Percentiles rank a stretch among this genome's conserved stretches.
Conservation (phyloP, 2,113 vertebrate genomes). For the Ranitomeya variabilis region DNA sequence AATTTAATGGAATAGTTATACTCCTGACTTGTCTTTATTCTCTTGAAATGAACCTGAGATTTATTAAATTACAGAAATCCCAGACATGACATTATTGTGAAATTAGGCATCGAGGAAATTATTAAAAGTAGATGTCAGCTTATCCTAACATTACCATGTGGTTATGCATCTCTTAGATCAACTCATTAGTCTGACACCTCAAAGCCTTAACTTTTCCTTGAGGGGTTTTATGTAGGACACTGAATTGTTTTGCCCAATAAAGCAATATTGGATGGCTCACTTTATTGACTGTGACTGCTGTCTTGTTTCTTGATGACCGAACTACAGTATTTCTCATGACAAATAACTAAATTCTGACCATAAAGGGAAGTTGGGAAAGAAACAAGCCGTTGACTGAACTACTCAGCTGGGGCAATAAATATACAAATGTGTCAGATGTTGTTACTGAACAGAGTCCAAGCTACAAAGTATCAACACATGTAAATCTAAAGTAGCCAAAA, state of each 20-base stretch:
- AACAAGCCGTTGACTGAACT: not conserved
- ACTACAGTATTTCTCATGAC: not conserved
- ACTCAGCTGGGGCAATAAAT: not conserved
- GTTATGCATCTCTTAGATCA: slow-evolving; percentile 22
- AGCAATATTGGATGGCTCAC: slow-evolving; percentile 16
- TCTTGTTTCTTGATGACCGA: not conserved
- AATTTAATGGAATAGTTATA: slow-evolving; percentile 56
- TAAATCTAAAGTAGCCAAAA: not conserved
- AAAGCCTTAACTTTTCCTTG: not conserved
- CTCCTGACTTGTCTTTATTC: slow-evolving; percentile 50
- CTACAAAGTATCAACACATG: not conserved
- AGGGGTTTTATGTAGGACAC: not conserved
- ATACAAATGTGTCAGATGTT: not conserved
- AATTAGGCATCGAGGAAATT: slow-evolving; percentile 44
- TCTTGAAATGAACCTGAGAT: slow-evolving; percentile 53
- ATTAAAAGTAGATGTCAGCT: slow-evolving; percentile 47
- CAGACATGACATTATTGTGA: slow-evolving; percentile 51
- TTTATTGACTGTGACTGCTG: not conserved
- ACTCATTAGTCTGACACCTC: slow-evolving; percentile 40
- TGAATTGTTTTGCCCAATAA: slow-evolving; percentile 7
- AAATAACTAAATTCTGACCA: not conserved
- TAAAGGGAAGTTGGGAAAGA: not conserved
- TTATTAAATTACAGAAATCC: slow-evolving; percentile 54
- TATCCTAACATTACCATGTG: slow-evolving; percentile 39
- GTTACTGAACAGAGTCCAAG: not conserved